Conservation (phyloP, 92 coral and sea anemone species). For the Anthopleura xanthogrammica region DNA sequence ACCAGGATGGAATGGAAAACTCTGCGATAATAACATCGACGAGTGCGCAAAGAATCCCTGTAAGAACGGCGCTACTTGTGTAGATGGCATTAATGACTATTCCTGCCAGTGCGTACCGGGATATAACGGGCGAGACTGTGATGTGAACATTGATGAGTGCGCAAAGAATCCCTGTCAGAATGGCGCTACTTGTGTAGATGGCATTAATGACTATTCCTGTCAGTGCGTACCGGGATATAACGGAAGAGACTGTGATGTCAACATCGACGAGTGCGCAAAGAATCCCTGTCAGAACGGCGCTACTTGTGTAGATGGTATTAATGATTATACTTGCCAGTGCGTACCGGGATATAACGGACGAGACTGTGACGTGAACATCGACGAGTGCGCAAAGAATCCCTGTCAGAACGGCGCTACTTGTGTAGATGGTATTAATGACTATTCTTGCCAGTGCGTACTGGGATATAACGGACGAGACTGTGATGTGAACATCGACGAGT, state of each 20-base stretch:
- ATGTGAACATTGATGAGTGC: conserved; percentile 13
- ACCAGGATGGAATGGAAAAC: not conserved
- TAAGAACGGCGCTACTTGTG: conserved; percentile 6
- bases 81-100: not conserved
- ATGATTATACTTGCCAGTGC: not conserved
- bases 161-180: conserved; percentile 1
- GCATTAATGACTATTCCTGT: not conserved
- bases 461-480: conserved; percentile 18
- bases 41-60: conserved; percentile 11
- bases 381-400: conserved; percentile 13
- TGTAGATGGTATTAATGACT: not conserved
- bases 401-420: not conserved
- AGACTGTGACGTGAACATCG: not conserved
- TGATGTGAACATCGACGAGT: conserved; percentile 19
- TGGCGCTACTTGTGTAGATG: conserved; percentile 1
- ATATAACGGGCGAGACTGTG: conserved; percentile 1
- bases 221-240: not conserved
- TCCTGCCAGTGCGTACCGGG: not conserved
- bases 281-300: not conserved
- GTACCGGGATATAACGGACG: not conserved
- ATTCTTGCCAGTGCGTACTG: not conserved
- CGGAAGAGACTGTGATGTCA: not conserved
- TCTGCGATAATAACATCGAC: not conserved
- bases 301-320: conserved; percentile 10
- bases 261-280: conserved; percentile 17